These are phyloP conservation scores for Alentia gelatinosa DNA, from an alignment of 2,888 invertebrate species.

Conservation along the genomic window DNA sequence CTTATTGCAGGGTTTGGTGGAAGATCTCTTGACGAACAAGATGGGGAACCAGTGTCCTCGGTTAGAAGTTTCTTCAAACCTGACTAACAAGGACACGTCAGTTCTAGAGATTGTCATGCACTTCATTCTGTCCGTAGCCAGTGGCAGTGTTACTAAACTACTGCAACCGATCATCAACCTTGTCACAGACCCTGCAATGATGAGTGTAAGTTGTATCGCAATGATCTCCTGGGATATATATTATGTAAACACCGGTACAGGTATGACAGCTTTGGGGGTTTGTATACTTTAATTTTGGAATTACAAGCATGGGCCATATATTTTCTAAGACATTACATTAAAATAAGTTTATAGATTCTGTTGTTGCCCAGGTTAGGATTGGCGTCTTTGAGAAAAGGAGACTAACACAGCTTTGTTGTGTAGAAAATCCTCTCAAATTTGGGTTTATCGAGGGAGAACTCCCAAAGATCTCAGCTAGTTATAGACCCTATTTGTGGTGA, in stretches of 20 bases:
- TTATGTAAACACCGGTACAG: not conserved
- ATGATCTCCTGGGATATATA: not conserved
- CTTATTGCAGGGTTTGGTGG: not conserved
- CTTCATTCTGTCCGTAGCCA: not conserved
- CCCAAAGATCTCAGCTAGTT: too few relatives aligned
- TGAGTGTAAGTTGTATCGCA: slow-evolving; percentile 4
- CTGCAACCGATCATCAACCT: not conserved
- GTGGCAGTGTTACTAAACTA: not conserved
- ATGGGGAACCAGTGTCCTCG: not conserved
- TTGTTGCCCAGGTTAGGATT: too few relatives aligned
- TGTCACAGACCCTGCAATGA: not conserved
- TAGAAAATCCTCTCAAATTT: too few relatives aligned
- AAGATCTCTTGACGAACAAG: not conserved
- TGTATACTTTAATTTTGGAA: too few relatives aligned
- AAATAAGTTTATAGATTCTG: too few relatives aligned
- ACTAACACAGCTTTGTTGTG: too few relatives aligned
- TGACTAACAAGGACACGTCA: not conserved
- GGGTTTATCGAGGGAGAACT: too few relatives aligned
- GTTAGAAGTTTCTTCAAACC: not conserved
- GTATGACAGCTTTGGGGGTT: not conserved
- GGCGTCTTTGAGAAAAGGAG: too few relatives aligned
- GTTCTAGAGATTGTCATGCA: slow-evolving; percentile 10
- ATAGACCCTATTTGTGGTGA: too few relatives aligned
- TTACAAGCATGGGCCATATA: too few relatives aligned
- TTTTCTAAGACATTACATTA: too few relatives aligned